Base-by-base conservation (phyloP, 2,113 vertebrate genomes). In the Scomber japonicus region DNA sequence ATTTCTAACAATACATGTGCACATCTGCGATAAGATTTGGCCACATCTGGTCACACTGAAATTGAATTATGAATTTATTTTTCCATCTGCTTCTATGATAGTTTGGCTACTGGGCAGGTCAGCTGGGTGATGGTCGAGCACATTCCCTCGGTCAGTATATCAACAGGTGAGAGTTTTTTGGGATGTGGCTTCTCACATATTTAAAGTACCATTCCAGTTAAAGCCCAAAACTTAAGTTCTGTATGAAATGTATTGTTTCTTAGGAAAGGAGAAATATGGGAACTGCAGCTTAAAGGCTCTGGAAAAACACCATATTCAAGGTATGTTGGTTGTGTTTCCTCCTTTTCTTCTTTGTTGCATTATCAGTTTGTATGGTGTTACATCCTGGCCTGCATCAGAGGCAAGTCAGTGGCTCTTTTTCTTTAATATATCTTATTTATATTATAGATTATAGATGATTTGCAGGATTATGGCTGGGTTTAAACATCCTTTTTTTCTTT, bases 231-330 rank as follows among this genome's bases (percentile, higher is more conserved):
- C 16, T 11, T 31, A 14, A 35, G 55, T 44, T 54, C 11, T 3
- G 66, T 56, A 3, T 31, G 9, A 7, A 27, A 12, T 78, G n/a
- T 30, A 68, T 13, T 9, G 64, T 89, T 89, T 90, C 74, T 50
- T 85, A 97, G 96, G 75, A 87, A 86, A 16, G 95, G 95, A 69
- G 94, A 96, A 77, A 93, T 85, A 27, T 97, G 96, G 96, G 96
- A 97, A 64, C 92, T 97, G 3, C 95, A 96, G 57, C 90, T 96
- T 57, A 97, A 97, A 93, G 96, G 95, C n/a, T 97, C 96, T 11
- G 96, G 96, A 80, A 97, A 91, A 87, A 97, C 96, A 0, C 95
- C 95, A 0, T 97, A 96, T 62, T 97, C 96, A 17, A 89, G 94
- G 95, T 96, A 82, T 24, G 15, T 44, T 7, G 11, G 5, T 9